Evolutionary conservation across 2,888 invertebrate species (phyloP).

Genomic region (Epiblema foenella): DNA sequence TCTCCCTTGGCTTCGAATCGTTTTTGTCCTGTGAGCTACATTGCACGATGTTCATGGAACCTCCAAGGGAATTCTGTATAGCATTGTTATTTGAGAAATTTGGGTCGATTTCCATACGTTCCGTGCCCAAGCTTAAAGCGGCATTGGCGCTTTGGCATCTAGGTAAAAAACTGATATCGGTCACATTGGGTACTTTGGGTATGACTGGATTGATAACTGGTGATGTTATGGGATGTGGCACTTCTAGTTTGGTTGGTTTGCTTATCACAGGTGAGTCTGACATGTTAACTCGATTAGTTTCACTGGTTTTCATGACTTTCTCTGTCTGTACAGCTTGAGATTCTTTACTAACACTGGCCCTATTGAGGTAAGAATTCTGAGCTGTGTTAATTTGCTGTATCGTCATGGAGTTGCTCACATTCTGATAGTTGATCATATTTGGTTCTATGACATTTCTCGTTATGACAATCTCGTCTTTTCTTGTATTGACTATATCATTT

Average conservation of each 20-base stretch:
- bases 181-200: slow-evolving; percentile 75
- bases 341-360: slow-evolving; percentile 70
- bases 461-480: slow-evolving; percentile 77
- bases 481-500: slow-evolving; percentile 63
- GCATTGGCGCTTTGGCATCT: slow-evolving; percentile 80
- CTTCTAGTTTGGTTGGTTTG: slow-evolving; percentile 76
- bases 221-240: slow-evolving; percentile 80
- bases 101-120: slow-evolving; percentile 70
- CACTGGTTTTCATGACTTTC: slow-evolving; percentile 70
- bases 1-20: slow-evolving; percentile 73
- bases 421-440: slow-evolving; percentile 68
- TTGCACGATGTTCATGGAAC: slow-evolving; percentile 70
- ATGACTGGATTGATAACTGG: slow-evolving; percentile 79
- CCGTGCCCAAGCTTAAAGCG: slow-evolving; percentile 72
- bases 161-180: slow-evolving; percentile 76
- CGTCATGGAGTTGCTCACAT: slow-evolving; percentile 74
- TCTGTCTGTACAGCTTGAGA: slow-evolving; percentile 76
- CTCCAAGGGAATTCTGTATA: slow-evolving; percentile 66
- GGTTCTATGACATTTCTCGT: slow-evolving; percentile 73
- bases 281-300: slow-evolving; percentile 64
- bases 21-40: slow-evolving; percentile 67
- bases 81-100: slow-evolving; percentile 63
- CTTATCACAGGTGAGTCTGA: slow-evolving; percentile 70
- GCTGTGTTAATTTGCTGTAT: slow-evolving; percentile 75
- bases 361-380: slow-evolving; percentile 71